These are phyloP conservation scores for Misgurnus mizolepis DNA, from an alignment of 2,113 vertebrate genomes.

Conservation along the genomic window DNA sequence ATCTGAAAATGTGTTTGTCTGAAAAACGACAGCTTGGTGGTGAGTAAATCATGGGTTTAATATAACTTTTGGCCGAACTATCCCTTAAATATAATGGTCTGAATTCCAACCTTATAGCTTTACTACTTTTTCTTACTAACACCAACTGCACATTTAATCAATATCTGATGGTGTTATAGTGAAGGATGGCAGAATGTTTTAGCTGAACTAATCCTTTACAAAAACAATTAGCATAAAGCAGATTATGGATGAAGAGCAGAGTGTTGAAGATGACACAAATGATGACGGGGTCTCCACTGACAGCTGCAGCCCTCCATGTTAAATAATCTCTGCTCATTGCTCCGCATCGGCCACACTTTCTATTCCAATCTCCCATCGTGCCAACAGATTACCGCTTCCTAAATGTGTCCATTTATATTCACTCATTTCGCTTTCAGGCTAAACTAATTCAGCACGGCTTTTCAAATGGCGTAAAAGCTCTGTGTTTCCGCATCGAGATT, in stretches of 20 bases:
- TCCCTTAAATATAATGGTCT: no score
- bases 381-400: constrained; percentile 34
- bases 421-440: constrained; percentile 3
- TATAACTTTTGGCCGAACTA: no score
- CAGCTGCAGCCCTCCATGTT: constrained; percentile 26
- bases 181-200: not conserved
- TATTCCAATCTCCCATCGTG: constrained; percentile 12
- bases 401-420: constrained; percentile 45
- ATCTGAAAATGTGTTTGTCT: no score
- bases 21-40: no score
- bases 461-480: constrained; percentile 19
- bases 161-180: not conserved
- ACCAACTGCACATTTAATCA: no score
- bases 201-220: not conserved
- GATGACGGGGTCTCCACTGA: constrained; percentile 33
- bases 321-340: constrained; percentile 37
- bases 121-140: no score
- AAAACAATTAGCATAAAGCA: not conserved
- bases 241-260: not conserved
- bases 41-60: no score
- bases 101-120: no score
- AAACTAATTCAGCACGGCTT: constrained; percentile 22
- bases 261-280: constrained; percentile 27
- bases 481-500: not conserved
- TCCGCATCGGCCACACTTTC: constrained; percentile 17